These are phyloP conservation scores for Gouania willdenowi DNA, from an alignment of 2,797 vertebrate species.

Conservation along the genomic window DNA sequence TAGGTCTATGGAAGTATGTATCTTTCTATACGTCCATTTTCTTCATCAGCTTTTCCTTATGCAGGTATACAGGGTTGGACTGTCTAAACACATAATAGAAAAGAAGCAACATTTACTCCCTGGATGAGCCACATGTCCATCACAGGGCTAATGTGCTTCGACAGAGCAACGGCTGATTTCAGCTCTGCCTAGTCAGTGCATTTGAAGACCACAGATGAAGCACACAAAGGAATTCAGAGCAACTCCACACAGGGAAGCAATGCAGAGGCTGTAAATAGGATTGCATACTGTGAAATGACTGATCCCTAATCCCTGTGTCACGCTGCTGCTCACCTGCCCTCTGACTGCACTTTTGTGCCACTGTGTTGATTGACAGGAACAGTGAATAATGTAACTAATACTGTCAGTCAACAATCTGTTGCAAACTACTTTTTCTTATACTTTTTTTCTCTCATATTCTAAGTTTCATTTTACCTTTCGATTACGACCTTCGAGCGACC, in stretches of 20 bases:
- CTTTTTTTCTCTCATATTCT: constrained; percentile 17
- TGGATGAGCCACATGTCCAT: background rate
- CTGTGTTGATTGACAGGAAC: background rate
- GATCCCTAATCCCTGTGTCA: too few relatives aligned
- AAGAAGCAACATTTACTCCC: constrained; percentile 1
- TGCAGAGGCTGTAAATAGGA: background rate
- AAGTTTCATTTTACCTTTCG: constrained; percentile 31
- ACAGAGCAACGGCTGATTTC: constrained; percentile 15
- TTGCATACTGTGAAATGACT: background rate
- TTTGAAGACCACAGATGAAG: background rate
- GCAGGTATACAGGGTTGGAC: background rate
- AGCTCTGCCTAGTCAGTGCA: background rate
- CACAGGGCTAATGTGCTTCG: constrained; percentile 6
- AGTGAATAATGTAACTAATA: background rate
- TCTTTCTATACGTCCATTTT: background rate
- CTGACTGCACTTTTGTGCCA: background rate
- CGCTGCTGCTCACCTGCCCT: too few relatives aligned
- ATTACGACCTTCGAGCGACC: constrained; percentile 15
- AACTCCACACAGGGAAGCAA: too few relatives aligned
- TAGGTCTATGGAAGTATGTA: too few relatives aligned
- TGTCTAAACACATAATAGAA: background rate
- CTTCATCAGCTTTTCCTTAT: background rate
- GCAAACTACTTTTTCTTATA: background rate
- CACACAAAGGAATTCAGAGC: background rate
- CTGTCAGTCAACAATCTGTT: background rate